Percentiles rank a stretch among this genome's conserved stretches.
Evolutionary conservation across 2,113 vertebrate species (phyloP).

Genomic region (Leptobrachium leishanense): DNA sequence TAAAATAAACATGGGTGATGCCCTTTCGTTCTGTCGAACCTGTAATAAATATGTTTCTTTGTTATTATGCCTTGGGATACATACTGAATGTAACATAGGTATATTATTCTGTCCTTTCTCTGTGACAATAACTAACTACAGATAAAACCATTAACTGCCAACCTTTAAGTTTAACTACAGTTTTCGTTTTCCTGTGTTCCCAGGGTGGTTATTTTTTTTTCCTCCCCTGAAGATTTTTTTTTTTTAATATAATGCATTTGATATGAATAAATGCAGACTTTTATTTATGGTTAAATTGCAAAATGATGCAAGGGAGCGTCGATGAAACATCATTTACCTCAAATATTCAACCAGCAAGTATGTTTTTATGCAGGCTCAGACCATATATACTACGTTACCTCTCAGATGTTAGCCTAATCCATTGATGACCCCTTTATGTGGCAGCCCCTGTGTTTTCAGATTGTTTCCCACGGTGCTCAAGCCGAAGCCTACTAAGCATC

Average conservation of each 20-base stretch:
- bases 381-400: constrained; percentile 74
- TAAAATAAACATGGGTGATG: no score
- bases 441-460: no score
- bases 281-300: constrained; percentile 63
- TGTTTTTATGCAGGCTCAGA: constrained; percentile 69
- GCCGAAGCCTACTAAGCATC: no score
- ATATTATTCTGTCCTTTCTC: background rate
- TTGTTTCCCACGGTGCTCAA: no score
- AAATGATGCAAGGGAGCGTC: constrained; percentile 69
- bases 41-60: background rate
- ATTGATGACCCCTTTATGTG: no score
- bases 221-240: constrained; percentile 52
- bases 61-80: constrained; percentile 30
- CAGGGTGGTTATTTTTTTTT: no score
- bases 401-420: constrained; percentile 58
- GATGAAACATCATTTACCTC: constrained; percentile 83
- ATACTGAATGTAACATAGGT: constrained; percentile 24
- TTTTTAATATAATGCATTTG: constrained; percentile 58
- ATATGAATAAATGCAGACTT: constrained; percentile 63
- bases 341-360: constrained; percentile 85
- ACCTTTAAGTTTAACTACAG: constrained; percentile 40
- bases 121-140: constrained; percentile 43
- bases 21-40: no score
- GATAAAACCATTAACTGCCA: constrained; percentile 35
- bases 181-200: background rate